Evolutionary conservation across 2,797 vertebrate species (phyloP).

Genomic region (Chromobotia macracanthus): DNA sequence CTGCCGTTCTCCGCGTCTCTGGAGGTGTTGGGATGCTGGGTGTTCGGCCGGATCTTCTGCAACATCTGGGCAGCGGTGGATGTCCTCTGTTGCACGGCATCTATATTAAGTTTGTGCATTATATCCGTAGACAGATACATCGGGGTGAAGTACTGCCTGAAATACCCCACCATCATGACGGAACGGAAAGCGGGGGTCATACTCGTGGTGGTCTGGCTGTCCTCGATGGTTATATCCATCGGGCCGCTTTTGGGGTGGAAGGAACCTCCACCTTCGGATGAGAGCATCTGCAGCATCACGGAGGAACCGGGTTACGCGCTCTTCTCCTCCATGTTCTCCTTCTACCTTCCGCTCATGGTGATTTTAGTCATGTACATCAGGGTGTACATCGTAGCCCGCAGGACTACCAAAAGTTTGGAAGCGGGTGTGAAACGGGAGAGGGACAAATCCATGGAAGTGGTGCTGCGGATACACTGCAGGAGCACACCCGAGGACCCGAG

Average conservation of each 20-base stretch:
- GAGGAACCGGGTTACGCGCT: constrained; percentile 96
- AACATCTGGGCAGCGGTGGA: constrained; percentile 99
- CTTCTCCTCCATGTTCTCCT: constrained; percentile 96
- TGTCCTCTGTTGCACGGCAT: constrained; percentile 97
- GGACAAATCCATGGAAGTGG: constrained; percentile 90
- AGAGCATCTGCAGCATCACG: constrained; percentile 91
- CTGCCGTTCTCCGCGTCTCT: constrained; percentile 94
- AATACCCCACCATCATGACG: constrained; percentile 98
- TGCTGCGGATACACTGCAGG: constrained; percentile 93
- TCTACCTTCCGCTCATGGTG: constrained; percentile 94
- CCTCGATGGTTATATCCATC: constrained; percentile 92
- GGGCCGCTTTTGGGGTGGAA: constrained; percentile 98
- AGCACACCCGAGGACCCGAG: constrained; percentile 80
- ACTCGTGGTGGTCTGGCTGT: constrained; percentile 88
- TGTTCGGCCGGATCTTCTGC: constrained; percentile 94
- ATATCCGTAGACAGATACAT: constrained; percentile 98
- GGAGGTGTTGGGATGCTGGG: constrained; percentile 95
- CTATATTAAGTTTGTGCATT: constrained; percentile 96
- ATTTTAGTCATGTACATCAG: constrained; percentile 97
- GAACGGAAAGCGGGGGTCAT: constrained; percentile 89
- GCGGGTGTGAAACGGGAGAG: constrained; percentile 94
- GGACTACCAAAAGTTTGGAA: constrained; percentile 92
- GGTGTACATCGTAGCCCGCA: constrained; percentile 93
- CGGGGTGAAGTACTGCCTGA: constrained; percentile 93
- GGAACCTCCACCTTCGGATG: constrained; percentile 88